These are phyloP conservation scores for Lepas anatifera DNA, from an alignment of 2,888 invertebrate species.

Conservation along the genomic window DNA sequence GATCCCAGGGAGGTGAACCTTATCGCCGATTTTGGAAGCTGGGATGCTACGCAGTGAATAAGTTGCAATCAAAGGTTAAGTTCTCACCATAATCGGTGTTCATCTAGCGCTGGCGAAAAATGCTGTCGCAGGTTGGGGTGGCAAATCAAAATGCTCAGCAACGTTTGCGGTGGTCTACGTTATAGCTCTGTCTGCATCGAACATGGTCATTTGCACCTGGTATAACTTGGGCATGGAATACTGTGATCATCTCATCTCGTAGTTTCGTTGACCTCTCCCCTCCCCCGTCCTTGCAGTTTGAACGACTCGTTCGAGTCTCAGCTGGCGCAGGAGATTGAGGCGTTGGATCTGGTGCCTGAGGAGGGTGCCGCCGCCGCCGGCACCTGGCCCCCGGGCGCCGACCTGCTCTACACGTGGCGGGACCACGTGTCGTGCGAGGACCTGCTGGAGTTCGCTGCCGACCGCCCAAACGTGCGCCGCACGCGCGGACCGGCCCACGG, in stretches of 20 bases:
- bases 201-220: no score
- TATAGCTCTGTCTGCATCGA: no score
- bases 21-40: no score
- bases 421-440: conserved; percentile 88
- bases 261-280: not conserved
- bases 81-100: no score
- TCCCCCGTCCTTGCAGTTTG: conserved; percentile 23
- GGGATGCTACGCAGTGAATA: no score
- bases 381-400: conserved; percentile 16
- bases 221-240: no score
- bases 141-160: no score
- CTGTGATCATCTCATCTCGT: not conserved
- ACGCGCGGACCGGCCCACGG: conserved; percentile 58
- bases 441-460: conserved; percentile 72
- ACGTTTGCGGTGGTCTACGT: no score
- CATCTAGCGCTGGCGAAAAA: no score
- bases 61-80: no score
- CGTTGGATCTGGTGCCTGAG: conserved; percentile 44
- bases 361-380: conserved; percentile 32
- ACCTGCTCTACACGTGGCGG: conserved; percentile 37
- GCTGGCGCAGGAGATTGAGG: conserved; percentile 48
- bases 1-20: no score
- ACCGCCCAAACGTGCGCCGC: conserved; percentile 51
- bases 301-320: conserved; percentile 44
- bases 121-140: no score